Conservation (phyloP, 1,140 invertebrate species). For the Scaptomyza graminum region DNA sequence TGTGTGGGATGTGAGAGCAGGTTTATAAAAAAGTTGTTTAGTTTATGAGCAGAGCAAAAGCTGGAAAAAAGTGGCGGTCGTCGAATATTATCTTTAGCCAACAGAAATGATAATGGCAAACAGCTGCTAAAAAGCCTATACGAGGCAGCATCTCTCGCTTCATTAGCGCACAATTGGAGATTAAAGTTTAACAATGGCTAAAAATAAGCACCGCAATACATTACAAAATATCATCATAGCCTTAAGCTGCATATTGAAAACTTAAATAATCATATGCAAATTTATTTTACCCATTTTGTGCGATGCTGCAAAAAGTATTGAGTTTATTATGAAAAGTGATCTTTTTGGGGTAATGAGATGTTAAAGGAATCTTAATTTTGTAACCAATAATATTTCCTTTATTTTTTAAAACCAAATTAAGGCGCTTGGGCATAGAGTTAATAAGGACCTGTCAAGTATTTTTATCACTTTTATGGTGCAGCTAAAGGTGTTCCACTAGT, state of each 20-base stretch:
- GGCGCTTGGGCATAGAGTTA: no score
- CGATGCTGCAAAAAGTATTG: no score
- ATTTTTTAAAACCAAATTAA: no score
- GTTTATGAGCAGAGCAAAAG: conserved; percentile 46
- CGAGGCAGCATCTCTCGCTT: conserved; percentile 14
- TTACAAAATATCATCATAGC: conserved; percentile 11
- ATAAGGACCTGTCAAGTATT: no score
- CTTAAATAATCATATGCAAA: conserved; percentile 13
- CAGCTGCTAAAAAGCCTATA: conserved; percentile 36
- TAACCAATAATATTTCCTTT: no score
- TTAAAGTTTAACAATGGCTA: conserved; percentile 28
- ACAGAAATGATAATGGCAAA: conserved; percentile 36
- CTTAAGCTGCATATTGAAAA: background rate
- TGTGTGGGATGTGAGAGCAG: conserved; percentile 24
- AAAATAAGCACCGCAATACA: conserved; percentile 28
- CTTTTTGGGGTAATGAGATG: no score
- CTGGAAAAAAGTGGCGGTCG: conserved; percentile 25
- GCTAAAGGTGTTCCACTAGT: conserved; percentile 25
- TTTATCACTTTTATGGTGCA: background rate
- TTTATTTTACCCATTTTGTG: background rate
- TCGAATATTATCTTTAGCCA: conserved; percentile 14
- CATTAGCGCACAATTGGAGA: conserved; percentile 35
- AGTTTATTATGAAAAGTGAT: no score
- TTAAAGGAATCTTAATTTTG: no score
- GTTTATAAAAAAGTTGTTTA: conserved; percentile 63